Evolutionary conservation across 2,888 invertebrate species (phyloP).

Genomic region (Oxyteleia sp.): DNA sequence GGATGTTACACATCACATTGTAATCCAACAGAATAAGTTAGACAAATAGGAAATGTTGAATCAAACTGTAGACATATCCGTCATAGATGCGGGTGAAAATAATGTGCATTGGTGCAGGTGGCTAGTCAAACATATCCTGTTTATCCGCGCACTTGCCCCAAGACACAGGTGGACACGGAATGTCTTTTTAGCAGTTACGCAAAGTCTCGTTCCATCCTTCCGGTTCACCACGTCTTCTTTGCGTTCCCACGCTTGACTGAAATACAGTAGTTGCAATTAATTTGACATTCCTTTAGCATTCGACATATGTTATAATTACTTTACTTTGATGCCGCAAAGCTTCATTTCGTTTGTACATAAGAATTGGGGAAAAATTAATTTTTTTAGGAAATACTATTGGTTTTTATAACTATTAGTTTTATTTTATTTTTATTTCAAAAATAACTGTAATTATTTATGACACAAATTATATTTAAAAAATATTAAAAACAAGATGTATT

Average conservation of each 20-base stretch:
- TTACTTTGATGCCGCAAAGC: no score
- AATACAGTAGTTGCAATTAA: conserved; percentile 8
- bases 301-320: no score
- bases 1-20: not conserved
- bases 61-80: conserved; percentile 29
- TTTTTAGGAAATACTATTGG: no score
- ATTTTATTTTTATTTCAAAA: no score
- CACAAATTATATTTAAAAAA: no score
- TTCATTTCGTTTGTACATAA: no score
- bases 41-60: conserved; percentile 37
- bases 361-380: no score
- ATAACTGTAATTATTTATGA: no score
- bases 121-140: conserved; percentile 71
- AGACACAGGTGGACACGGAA: conserved; percentile 79
- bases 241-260: conserved; percentile 50
- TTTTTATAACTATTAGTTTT: no score
- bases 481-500: no score
- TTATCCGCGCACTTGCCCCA: conserved; percentile 74
- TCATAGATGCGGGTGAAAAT: conserved; percentile 78
- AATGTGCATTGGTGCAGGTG: conserved; percentile 77
- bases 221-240: conserved; percentile 27
- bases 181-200: conserved; percentile 64
- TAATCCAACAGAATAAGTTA: conserved; percentile 22
- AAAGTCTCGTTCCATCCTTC: conserved; percentile 50
- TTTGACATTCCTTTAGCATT: not conserved